Conservation (phyloP, 2,113 vertebrate species). For the Thunnus maccoyii region DNA sequence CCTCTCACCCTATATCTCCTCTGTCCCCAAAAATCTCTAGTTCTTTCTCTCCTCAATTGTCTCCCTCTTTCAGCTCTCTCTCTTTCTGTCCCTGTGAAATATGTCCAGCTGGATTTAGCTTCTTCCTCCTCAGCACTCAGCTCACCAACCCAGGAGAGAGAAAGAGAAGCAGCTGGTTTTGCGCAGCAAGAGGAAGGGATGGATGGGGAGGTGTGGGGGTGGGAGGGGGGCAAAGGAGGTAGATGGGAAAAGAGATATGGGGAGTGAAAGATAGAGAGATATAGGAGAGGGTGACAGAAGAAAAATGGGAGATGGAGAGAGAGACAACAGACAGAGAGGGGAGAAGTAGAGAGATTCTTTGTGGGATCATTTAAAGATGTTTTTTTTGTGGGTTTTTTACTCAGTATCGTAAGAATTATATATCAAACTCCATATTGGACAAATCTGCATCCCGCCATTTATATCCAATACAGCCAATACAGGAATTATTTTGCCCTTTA, state of each 20-base stretch:
- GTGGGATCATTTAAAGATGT: neutral
- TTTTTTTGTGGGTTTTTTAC: neutral
- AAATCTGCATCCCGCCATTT: neutral
- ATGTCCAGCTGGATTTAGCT: conserved; percentile 69
- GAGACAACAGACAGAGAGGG: conserved; percentile 6
- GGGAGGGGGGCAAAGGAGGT: conserved; percentile 1
- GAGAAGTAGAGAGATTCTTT: neutral
- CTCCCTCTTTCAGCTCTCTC: neutral
- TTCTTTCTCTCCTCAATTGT: conserved; percentile 11
- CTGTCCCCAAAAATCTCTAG: conserved; percentile 19
- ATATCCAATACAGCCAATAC: neutral
- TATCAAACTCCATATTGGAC: neutral
- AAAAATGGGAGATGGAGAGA: conserved; percentile 31
- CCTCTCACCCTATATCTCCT: neutral
- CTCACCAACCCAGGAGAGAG: conserved; percentile 57
- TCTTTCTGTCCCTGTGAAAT: conserved; percentile 58
- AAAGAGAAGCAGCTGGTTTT: conserved; percentile 61
- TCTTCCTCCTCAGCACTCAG: conserved; percentile 53
- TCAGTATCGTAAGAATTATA: neutral
- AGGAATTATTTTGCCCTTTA: neutral
- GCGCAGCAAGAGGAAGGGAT: conserved; percentile 48
- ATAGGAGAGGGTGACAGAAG: conserved; percentile 35
- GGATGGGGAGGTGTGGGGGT: conserved; percentile 20
- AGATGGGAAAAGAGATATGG: conserved; percentile 39
- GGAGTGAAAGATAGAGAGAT: conserved; percentile 34